Percentiles rank a stretch among this genome's conserved stretches.
These are phyloP conservation scores for Myotis pilosus DNA, from an alignment of 2,797 vertebrate genomes.

Conservation along the genomic window DNA sequence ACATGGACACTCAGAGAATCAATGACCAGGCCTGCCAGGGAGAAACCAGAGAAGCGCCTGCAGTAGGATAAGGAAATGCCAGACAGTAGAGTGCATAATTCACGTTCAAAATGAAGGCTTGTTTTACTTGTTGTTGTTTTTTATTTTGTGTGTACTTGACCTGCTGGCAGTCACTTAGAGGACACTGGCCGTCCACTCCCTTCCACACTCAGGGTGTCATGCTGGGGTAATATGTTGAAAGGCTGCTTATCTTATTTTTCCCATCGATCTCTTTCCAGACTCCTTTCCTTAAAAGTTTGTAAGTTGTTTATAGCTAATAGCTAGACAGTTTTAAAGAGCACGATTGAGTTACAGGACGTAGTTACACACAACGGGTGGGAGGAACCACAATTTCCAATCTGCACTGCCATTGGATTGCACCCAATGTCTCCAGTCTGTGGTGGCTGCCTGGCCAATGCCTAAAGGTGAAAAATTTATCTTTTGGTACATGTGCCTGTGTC, in stretches of 20 bases:
- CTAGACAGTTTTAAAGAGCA: neutral
- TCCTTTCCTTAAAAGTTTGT: neutral
- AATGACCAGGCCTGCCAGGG: neutral
- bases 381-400: neutral
- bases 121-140: neutral
- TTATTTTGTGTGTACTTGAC: neutral
- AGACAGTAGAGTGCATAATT: neutral
- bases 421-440: neutral
- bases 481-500: neutral
- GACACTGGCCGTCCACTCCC: neutral
- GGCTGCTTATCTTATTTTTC: neutral
- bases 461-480: neutral
- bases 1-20: neutral
- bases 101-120: neutral
- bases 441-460: neutral
- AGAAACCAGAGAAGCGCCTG: neutral
- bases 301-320: neutral
- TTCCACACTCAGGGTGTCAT: neutral
- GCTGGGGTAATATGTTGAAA: neutral
- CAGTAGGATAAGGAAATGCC: neutral
- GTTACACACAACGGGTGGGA: neutral
- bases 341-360: neutral
- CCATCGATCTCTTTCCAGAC: neutral
- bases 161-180: neutral
- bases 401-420: neutral